Percentiles rank a stretch among this genome's conserved stretches.
phyloP scores from a whole-genome alignment of 2,797 vertebrate genomes.

The Oreochromis grahami region DNA sequence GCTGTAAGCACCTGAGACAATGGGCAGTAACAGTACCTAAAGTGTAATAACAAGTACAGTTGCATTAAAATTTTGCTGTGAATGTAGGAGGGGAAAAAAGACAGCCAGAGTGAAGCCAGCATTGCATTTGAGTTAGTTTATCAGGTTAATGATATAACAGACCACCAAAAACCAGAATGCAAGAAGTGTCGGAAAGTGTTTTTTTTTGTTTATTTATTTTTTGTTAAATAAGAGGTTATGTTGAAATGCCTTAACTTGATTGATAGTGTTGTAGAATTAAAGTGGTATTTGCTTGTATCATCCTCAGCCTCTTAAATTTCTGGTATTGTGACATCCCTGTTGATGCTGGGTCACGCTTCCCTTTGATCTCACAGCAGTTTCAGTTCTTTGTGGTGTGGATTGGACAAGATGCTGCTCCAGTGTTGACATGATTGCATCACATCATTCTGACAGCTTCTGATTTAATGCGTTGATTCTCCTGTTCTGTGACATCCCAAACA shows the following conservation, averaged over 20 bases:
- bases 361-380: not conserved
- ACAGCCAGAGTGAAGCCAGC: not conserved
- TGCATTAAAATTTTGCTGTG: not conserved
- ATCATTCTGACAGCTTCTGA: not conserved
- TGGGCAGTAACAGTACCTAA: not conserved
- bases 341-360: not conserved
- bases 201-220: not conserved
- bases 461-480: not conserved
- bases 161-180: not conserved
- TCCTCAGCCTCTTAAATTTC: not conserved
- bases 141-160: not conserved
- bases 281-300: not conserved
- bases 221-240: not conserved
- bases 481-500: not conserved
- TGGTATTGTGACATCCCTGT: not conserved
- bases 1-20: not conserved
- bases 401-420: not conserved
- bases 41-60: not conserved
- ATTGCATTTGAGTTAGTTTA: not conserved
- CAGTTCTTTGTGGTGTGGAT: not conserved
- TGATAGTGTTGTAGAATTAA: not conserved
- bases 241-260: not conserved
- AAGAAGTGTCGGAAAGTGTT: not conserved
- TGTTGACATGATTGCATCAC: not conserved
- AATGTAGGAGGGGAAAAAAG: not conserved